A percentile compares a stretch with the other conserved stretches of the same genome.
phyloP scores from a whole-genome alignment of 1,140 invertebrate species.

The Andricus grossulariae region DNA sequence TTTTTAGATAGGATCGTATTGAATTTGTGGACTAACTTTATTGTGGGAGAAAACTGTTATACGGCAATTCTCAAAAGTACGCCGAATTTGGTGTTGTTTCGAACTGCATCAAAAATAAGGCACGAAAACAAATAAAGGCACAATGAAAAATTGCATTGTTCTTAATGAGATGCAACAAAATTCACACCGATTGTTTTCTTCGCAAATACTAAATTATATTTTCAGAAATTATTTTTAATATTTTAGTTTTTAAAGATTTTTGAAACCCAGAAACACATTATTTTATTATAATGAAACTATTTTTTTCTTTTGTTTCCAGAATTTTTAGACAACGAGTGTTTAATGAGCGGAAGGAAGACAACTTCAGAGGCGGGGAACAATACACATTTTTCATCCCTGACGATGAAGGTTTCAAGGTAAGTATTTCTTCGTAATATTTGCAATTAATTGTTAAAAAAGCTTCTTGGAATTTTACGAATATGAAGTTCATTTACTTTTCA shows the following conservation, averaged over 20 bases:
- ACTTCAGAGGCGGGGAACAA: constrained; percentile 85
- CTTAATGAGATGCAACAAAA: too few relatives aligned
- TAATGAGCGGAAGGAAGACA: constrained; percentile 81
- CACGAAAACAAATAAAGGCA: too few relatives aligned
- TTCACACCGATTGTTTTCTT: not conserved
- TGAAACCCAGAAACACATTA: not conserved
- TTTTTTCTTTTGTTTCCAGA: constrained; percentile 70
- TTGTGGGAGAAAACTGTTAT: too few relatives aligned
- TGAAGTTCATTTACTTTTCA: too few relatives aligned
- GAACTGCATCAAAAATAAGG: too few relatives aligned
- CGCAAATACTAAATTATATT: not conserved
- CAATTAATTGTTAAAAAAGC: not conserved
- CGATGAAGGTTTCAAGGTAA: constrained; percentile 91
- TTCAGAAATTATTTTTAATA: not conserved
- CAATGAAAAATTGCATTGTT: too few relatives aligned
- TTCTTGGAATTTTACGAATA: too few relatives aligned
- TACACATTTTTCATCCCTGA: constrained; percentile 93
- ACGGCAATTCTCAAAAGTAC: too few relatives aligned
- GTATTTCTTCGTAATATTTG: not conserved
- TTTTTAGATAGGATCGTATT: too few relatives aligned
- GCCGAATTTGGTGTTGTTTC: too few relatives aligned
- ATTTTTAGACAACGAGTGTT: constrained; percentile 86
- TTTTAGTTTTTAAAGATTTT: not conserved
- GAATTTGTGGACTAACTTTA: too few relatives aligned
- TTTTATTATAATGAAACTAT: not conserved